Conservation (phyloP, 2,888 invertebrate species). For the Volucella inflata region DNA sequence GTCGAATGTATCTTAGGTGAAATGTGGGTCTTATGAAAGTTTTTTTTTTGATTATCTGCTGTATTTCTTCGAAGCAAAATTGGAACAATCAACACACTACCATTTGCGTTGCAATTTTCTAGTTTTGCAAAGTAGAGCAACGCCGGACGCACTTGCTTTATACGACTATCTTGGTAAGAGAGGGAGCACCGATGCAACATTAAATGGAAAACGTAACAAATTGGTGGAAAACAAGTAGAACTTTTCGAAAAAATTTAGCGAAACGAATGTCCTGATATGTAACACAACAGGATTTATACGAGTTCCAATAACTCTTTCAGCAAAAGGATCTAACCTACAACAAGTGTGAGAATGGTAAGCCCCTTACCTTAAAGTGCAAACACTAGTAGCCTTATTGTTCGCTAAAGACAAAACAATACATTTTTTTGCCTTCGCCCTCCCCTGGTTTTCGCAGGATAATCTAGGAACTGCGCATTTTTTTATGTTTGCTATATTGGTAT, state of each 20-base stretch:
- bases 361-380: background rate
- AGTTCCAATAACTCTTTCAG: background rate
- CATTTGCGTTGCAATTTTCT: no score
- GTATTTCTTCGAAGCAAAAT: no score
- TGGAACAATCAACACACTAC: no score
- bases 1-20: no score
- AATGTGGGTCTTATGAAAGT: no score
- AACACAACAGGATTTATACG: background rate
- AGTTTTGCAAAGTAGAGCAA: no score
- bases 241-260: background rate
- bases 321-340: background rate
- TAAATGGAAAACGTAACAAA: background rate
- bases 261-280: background rate
- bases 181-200: no score
- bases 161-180: no score
- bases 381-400: background rate
- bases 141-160: no score
- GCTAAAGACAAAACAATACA: background rate
- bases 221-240: background rate
- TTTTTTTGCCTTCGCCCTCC: conserved; percentile 3
- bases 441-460: conserved; percentile 7
- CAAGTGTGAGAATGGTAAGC: background rate
- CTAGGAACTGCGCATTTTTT: conserved; percentile 8
- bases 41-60: no score
- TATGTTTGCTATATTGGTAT: background rate